Base-by-base conservation (phyloP, 2,113 vertebrate species). In the human (Homo sapiens) region DNA sequence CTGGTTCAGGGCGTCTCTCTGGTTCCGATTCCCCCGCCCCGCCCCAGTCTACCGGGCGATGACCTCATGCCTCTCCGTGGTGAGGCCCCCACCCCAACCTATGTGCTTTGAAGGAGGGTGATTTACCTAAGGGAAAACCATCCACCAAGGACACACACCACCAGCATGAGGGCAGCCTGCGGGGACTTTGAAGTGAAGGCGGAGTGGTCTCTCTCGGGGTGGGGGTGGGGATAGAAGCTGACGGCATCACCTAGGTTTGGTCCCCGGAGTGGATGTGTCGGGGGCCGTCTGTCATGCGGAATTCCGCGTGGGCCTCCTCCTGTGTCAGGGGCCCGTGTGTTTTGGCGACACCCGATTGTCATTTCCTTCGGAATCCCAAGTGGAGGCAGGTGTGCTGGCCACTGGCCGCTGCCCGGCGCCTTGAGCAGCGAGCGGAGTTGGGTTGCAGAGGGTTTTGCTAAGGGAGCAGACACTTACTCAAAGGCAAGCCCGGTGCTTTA, bases 331-430 rank as follows among this genome's bases (percentile, higher is more conserved):
- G n/a, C 8, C 8, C 18, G 30, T 11, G n/a, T 75, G 81, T 72
- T 27, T 78, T 55, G 82, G 12, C 8, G 1, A 4, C 0, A 1
- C 50, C 5, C 1, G 59, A 2, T n/a, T 27, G n/a, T 35, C 12
- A 1, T 32, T 80, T 73, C 23, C 32, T 57, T 43, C 3, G 3
- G 11, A 43, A 40, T n/a, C 27, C 2, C 14, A 68, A 48, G n/a
- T 6, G 32, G 50, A 50, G 16, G 35, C 78, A n/a, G 90, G 73
- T 73, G 50, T 7, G 5, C 57, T 11, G 79, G 57, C 27, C 3
- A 2, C 18, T 23, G 38, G 38, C 40, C 27, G 5, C 57, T 6
- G 1, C 0, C 0, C 6, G 0, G 22, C 5, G 3, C 55, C 75
- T 32, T 23, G 66, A 2, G 0, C 4, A 23, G 32, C 4, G 35